Evolutionary conservation across 2,888 invertebrate species (phyloP).

Genomic region (Ormyrus labotus): DNA sequence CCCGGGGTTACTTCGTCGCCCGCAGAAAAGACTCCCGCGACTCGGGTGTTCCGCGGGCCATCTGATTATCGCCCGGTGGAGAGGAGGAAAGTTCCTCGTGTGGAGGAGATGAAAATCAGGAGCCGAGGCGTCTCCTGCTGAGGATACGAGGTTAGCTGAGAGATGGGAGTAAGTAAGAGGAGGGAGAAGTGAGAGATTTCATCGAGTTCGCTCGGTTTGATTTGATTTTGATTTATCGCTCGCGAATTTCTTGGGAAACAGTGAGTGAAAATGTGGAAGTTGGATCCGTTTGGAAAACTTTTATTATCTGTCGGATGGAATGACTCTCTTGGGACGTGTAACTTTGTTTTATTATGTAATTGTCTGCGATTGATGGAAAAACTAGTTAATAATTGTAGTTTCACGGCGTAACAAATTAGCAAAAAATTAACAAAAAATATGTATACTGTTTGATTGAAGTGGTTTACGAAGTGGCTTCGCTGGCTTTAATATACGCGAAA

Average conservation of each 20-base stretch:
- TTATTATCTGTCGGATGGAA: too few species aligned
- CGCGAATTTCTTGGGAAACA: neutral
- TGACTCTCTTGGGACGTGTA: too few species aligned
- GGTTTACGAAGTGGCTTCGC: too few species aligned
- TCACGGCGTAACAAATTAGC: too few species aligned
- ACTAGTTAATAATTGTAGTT: too few species aligned
- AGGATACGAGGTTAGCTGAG: neutral
- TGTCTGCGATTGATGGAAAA: too few species aligned
- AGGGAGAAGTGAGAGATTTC: neutral
- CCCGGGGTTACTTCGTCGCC: neutral
- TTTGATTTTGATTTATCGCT: constrained; percentile 38
- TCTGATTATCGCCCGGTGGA: constrained; percentile 26
- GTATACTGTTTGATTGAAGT: too few species aligned
- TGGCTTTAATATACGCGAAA: too few species aligned
- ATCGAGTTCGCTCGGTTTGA: neutral
- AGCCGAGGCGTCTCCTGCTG: constrained; percentile 23
- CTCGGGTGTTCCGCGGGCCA: neutral
- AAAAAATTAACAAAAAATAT: too few species aligned
- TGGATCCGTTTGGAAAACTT: too few species aligned
- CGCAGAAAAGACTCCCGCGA: constrained; percentile 27
- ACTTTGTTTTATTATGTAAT: too few species aligned
- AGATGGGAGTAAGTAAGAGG: neutral
- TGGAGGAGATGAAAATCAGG: constrained; percentile 40
- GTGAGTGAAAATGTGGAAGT: too few species aligned
- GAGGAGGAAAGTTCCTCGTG: neutral